Conservation (phyloP, 2,888 invertebrate species). For the Taphrorychus bicolor region DNA sequence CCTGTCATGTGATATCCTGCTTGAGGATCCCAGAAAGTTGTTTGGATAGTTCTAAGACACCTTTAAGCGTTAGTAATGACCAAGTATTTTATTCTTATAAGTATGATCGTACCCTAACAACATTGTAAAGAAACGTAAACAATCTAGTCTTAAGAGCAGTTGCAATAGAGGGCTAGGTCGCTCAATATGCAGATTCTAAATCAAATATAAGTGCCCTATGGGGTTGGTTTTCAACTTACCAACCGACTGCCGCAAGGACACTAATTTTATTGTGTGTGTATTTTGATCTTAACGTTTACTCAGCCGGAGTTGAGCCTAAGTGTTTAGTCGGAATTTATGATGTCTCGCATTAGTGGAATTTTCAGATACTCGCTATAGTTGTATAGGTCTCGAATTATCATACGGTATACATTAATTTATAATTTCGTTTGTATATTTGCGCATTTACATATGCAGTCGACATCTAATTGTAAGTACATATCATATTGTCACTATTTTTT, state of each 20-base stretch:
- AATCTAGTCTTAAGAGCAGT: not conserved
- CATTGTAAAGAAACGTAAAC: not conserved
- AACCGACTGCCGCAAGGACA: not conserved
- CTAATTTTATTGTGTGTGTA: not conserved
- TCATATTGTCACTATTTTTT: constrained; percentile 41
- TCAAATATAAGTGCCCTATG: too few relatives aligned
- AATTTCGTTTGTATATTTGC: constrained; percentile 23
- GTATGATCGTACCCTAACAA: not conserved
- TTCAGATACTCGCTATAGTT: constrained; percentile 46
- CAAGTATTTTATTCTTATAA: not conserved
- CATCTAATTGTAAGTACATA: constrained; percentile 39
- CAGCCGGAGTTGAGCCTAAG: not conserved
- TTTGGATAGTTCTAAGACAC: not conserved
- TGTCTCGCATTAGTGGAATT: constrained; percentile 15
- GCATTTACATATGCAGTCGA: constrained; percentile 25
- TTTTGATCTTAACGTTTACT: not conserved
- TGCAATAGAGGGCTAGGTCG: not conserved
- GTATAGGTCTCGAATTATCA: constrained; percentile 50
- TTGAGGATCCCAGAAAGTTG: not conserved
- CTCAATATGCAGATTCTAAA: not conserved
- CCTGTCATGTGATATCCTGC: not conserved
- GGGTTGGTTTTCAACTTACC: not conserved
- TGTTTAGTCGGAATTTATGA: not conserved
- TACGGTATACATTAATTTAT: constrained; percentile 21
- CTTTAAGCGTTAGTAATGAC: not conserved